Evolutionary conservation across 2,888 invertebrate genomes (phyloP).

Genomic region (Pristionchus japonicus): DNA sequence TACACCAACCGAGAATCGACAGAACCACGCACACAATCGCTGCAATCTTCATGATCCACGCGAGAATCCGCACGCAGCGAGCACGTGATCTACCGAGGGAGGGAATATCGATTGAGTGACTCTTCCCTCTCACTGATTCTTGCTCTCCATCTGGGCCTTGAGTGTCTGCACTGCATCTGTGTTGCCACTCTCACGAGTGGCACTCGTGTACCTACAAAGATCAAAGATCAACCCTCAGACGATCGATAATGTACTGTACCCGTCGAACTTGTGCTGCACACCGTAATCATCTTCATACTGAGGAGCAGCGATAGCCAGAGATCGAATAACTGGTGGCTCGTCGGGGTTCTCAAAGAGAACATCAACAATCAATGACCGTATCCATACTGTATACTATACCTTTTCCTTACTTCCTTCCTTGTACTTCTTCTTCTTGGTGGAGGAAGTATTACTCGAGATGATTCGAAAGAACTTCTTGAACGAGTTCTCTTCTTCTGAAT

Average conservation of each 20-base stretch:
- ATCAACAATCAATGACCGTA: background rate
- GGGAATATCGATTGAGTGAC: background rate
- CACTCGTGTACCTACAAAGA: background rate
- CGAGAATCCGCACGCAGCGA: background rate
- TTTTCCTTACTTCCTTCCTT: background rate
- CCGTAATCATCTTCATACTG: constrained; percentile 21
- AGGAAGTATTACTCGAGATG: background rate
- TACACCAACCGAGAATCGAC: background rate
- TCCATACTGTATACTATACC: no score
- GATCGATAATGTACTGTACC: background rate
- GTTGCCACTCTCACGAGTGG: background rate
- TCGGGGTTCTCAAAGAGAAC: background rate
- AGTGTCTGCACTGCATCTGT: constrained; percentile 28
- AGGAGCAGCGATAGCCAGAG: background rate
- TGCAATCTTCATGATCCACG: background rate
- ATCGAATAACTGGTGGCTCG: background rate
- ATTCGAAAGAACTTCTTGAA: constrained; percentile 20
- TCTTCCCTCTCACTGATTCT: background rate
- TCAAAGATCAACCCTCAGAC: background rate
- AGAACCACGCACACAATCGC: background rate
- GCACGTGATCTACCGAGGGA: background rate
- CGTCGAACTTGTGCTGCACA: constrained; percentile 24
- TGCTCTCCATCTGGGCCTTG: constrained; percentile 11
- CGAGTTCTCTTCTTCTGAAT: constrained; percentile 26
- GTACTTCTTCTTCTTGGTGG: constrained; percentile 20